Percentiles rank a stretch among this genome's conserved stretches.
Evolutionary conservation across 2,888 invertebrate species (phyloP).

Genomic region (Euclidia mi): DNA sequence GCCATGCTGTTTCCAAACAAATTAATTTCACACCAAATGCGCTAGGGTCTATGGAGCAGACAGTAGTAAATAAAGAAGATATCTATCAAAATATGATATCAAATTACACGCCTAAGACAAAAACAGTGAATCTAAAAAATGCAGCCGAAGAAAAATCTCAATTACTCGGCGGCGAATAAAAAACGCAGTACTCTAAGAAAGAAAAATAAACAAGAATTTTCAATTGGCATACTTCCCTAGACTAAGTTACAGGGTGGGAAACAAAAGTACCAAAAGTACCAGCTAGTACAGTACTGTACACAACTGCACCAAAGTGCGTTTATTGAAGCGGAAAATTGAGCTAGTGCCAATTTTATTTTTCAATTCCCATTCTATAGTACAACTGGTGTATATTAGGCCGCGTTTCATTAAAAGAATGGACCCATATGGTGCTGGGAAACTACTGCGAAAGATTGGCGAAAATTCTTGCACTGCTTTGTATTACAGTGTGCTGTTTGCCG

Average conservation of each 20-base stretch:
- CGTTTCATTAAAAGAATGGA: constrained; percentile 45
- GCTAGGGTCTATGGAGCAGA: no score
- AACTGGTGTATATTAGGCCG: constrained; percentile 52
- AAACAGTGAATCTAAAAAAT: constrained; percentile 17
- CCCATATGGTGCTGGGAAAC: constrained; percentile 46
- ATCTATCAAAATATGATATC: not conserved
- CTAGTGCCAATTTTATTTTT: constrained; percentile 84
- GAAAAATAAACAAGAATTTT: constrained; percentile 72
- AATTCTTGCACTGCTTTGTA: constrained; percentile 43
- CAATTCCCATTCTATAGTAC: constrained; percentile 64
- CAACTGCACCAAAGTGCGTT: constrained; percentile 77
- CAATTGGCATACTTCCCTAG: constrained; percentile 77
- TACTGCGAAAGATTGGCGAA: constrained; percentile 46
- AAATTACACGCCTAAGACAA: constrained; percentile 11
- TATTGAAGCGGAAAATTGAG: constrained; percentile 82
- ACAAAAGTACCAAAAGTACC: constrained; percentile 62
- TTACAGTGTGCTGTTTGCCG: not conserved
- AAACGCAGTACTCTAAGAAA: constrained; percentile 61
- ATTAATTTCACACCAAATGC: no score
- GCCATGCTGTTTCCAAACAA: no score
- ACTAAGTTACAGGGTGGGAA: constrained; percentile 58
- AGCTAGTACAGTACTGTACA: constrained; percentile 60
- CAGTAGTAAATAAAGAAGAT: no score
- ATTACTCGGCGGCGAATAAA: constrained; percentile 34
- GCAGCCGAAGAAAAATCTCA: constrained; percentile 40